Percentiles rank a stretch among this genome's conserved stretches.
Evolutionary conservation across 2,797 vertebrate genomes (phyloP).

Genomic region (Rhodeus uyekii): DNA sequence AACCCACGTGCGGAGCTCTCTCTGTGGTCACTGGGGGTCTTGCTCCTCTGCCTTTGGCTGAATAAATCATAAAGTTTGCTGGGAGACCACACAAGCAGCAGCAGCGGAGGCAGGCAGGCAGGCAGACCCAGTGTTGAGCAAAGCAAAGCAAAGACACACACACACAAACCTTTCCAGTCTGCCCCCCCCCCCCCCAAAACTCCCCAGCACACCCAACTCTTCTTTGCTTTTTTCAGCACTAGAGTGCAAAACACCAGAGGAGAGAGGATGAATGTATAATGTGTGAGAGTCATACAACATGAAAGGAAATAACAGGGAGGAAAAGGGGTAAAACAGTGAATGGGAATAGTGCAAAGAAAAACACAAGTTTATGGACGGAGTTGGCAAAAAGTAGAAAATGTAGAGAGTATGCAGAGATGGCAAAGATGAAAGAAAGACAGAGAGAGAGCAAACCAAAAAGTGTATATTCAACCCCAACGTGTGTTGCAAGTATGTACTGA

Average conservation of each 20-base stretch:
- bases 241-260: constrained; percentile 65
- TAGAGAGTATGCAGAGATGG: constrained; percentile 55
- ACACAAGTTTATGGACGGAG: constrained; percentile 10
- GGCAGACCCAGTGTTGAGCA: constrained; percentile 66
- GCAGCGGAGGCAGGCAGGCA: constrained; percentile 63
- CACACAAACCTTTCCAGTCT: constrained; percentile 62
- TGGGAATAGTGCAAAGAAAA: constrained; percentile 43
- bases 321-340: constrained; percentile 8
- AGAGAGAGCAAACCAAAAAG: constrained; percentile 18
- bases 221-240: constrained; percentile 83
- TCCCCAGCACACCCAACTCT: constrained; percentile 53
- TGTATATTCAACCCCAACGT: not conserved
- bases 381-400: constrained; percentile 41
- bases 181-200: constrained; percentile 66
- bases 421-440: constrained; percentile 58
- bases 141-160: constrained; percentile 47
- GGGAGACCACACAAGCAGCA: constrained; percentile 98
- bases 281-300: constrained; percentile 6
- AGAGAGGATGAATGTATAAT: constrained; percentile 64
- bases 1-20: constrained; percentile 99
- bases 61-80: constrained; percentile 99
- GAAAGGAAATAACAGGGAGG: not conserved
- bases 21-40: constrained; percentile 99
- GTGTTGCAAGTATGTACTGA: not conserved
- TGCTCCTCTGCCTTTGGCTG: constrained; percentile 99